phyloP scores from a whole-genome alignment of 30 jellyfish, hydroid and myxozoan genomes.

The Mastigias papua region DNA sequence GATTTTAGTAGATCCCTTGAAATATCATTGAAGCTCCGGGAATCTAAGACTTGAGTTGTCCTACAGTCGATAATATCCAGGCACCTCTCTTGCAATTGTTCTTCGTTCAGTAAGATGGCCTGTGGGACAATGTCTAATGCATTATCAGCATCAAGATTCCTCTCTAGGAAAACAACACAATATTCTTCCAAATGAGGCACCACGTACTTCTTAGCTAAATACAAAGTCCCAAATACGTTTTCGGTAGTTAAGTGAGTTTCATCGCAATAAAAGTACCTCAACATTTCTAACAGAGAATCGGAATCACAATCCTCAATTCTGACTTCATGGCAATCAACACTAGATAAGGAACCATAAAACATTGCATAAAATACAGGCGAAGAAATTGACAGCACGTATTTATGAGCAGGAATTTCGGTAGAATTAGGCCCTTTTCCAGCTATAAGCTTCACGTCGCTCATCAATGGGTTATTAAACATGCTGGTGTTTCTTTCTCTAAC shows the following conservation, averaged over 20 bases:
- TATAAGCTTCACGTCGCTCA: slow-evolving; percentile 69
- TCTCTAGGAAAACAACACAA: slow-evolving; percentile 71
- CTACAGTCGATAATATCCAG: slow-evolving; percentile 78
- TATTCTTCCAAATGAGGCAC: slow-evolving; percentile 70
- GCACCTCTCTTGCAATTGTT: slow-evolving; percentile 72
- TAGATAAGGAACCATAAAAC: slow-evolving; percentile 73
- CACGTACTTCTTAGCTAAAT: slow-evolving; percentile 74
- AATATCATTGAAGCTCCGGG: slow-evolving; percentile 70
- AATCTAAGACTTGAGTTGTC: slow-evolving; percentile 75
- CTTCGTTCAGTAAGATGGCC: slow-evolving; percentile 67
- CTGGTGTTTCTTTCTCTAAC: slow-evolving; percentile 56
- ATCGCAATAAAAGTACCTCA: slow-evolving; percentile 75
- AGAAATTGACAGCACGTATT: slow-evolving; percentile 66
- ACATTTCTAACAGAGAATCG: slow-evolving; percentile 67
- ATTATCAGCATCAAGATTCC: slow-evolving; percentile 80
- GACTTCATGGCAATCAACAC: slow-evolving; percentile 41
- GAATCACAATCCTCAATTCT: slow-evolving; percentile 70
- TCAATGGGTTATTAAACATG: slow-evolving; percentile 74
- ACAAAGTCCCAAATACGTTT: slow-evolving; percentile 77
- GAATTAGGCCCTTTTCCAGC: slow-evolving; percentile 56
- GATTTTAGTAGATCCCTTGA: slow-evolving; percentile 51
- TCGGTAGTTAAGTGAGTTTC: slow-evolving; percentile 67
- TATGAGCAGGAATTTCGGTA: slow-evolving; percentile 69
- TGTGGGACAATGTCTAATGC: slow-evolving; percentile 78
- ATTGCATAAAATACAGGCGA: slow-evolving; percentile 82